Percentiles rank a stretch among this genome's conserved stretches.
Evolutionary conservation across 2,113 vertebrate species (phyloP).

Genomic region (Hippocampus comes): DNA sequence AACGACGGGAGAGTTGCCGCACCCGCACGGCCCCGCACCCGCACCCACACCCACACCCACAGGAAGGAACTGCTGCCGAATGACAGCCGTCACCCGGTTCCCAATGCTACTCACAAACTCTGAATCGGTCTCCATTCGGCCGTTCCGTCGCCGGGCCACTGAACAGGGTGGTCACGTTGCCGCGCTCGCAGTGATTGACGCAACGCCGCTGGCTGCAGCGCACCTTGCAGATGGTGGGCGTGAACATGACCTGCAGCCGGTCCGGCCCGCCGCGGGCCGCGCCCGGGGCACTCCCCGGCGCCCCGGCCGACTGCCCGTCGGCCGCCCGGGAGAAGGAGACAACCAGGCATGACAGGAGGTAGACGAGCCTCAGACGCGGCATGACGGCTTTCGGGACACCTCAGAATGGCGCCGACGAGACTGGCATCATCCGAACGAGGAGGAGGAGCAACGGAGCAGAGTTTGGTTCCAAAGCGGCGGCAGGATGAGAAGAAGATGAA

Average conservation of each 20-base stretch:
- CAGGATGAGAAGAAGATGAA: background rate
- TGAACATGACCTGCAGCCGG: conserved; percentile 89
- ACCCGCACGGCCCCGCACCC: no score
- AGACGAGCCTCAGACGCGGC: conserved; percentile 48
- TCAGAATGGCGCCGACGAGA: conserved; percentile 17
- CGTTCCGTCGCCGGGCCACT: conserved; percentile 61
- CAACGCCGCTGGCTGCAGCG: conserved; percentile 81
- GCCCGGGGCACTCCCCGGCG: conserved; percentile 17
- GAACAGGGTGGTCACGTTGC: conserved; percentile 89
- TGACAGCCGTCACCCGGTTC: background rate
- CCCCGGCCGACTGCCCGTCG: conserved; percentile 66
- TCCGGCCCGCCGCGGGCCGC: conserved; percentile 35
- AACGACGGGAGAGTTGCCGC: no score
- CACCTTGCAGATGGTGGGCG: conserved; percentile 91
- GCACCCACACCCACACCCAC: no score
- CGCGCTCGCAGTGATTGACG: conserved; percentile 86
- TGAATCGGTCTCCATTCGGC: conserved; percentile 80
- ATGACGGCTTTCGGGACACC: conserved; percentile 35
- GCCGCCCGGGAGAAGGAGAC: conserved; percentile 52
- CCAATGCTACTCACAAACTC: conserved; percentile 83
- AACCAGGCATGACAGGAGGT: conserved; percentile 33
- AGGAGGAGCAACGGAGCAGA: conserved; percentile 16
- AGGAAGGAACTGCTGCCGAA: background rate
- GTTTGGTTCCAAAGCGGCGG: background rate
- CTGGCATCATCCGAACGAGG: conserved; percentile 31